phyloP scores from a whole-genome alignment of 2,113 vertebrate species.

The Sapayoa aenigma region DNA sequence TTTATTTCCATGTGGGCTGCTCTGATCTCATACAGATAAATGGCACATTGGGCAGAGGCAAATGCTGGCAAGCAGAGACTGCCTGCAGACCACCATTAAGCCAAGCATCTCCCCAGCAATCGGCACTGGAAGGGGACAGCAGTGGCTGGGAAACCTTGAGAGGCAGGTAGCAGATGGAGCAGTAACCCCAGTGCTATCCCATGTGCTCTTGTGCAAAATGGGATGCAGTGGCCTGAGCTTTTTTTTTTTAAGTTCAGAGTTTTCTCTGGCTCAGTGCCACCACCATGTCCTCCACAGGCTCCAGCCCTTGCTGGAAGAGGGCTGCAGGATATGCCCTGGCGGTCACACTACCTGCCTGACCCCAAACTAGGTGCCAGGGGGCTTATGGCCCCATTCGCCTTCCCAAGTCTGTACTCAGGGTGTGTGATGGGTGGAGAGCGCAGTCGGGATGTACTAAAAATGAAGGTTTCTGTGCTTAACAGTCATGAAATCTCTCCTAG shows the following conservation, averaged over 20 bases:
- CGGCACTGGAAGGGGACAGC: accelerated
- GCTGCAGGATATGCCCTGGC: background rate
- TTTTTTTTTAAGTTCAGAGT: background rate
- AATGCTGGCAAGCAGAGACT: background rate
- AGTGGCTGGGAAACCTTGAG: background rate
- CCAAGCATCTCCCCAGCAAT: accelerated
- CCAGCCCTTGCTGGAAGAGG: background rate
- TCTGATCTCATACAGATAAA: background rate
- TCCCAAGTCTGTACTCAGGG: background rate
- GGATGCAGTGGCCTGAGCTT: background rate
- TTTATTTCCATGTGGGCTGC: background rate
- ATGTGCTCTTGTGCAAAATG: background rate
- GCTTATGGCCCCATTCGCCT: background rate
- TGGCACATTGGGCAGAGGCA: accelerated
- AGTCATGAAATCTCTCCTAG: accelerated
- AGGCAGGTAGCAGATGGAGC: background rate
- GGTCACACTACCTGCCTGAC: accelerated
- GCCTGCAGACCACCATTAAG: background rate
- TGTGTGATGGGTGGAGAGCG: background rate
- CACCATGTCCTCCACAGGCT: accelerated
- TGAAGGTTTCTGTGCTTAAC: background rate
- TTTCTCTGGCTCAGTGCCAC: background rate
- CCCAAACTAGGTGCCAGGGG: accelerated
- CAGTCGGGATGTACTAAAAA: background rate
- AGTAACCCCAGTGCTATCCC: background rate